Conservation (phyloP, 2,113 vertebrate species). For the Trichechus manatus region DNA sequence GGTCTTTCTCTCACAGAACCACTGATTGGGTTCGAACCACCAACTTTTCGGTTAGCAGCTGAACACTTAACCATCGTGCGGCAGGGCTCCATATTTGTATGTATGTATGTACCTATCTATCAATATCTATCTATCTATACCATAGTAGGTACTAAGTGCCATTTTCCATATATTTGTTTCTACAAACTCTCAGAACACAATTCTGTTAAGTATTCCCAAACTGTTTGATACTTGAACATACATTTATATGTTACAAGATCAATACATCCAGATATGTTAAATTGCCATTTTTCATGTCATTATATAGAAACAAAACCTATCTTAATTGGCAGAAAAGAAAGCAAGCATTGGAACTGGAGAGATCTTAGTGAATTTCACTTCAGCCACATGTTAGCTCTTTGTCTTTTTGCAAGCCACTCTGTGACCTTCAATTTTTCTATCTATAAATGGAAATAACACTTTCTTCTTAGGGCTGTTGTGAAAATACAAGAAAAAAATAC, state of each 20-base stretch:
- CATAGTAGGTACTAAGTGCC: background rate
- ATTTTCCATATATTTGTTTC: background rate
- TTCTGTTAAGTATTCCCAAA: background rate
- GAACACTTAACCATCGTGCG: background rate
- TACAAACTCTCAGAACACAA: background rate
- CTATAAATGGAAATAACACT: background rate
- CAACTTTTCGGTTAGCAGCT: background rate
- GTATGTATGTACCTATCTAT: too few species aligned
- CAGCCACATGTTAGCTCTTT: background rate
- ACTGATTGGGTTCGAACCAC: background rate
- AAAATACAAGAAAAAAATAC: background rate
- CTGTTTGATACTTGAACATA: background rate
- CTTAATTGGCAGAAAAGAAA: background rate
- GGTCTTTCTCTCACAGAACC: background rate
- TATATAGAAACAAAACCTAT: background rate
- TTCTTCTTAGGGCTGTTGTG: background rate
- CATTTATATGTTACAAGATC: background rate
- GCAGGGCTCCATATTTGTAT: background rate
- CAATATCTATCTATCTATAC: background rate
- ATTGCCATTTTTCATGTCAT: background rate
- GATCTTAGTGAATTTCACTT: background rate
- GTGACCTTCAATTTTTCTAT: background rate
- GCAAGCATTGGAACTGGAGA: background rate
- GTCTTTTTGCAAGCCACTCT: background rate
- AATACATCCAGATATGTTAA: background rate